Evolutionary conservation across 37 sponge, comb jelly and placozoan species (phyloP).

Genomic region (Amphimedon queenslandica): DNA sequence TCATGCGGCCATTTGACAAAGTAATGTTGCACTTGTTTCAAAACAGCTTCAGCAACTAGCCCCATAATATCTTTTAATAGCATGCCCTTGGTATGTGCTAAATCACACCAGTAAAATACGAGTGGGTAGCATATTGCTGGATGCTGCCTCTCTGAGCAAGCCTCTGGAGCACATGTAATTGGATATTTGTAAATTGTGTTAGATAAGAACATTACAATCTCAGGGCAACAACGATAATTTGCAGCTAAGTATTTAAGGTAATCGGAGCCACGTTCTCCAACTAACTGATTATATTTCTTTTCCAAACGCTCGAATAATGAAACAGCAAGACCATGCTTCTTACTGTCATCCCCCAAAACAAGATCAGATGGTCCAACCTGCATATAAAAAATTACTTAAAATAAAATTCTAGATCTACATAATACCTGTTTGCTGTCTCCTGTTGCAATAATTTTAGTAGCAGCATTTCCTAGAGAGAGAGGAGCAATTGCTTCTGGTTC

Average conservation of each 20-base stretch:
- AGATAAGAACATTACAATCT: conserved; percentile 7
- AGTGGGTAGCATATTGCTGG: background rate
- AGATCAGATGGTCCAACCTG: conserved; percentile 29
- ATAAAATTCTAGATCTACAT: background rate
- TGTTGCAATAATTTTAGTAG: background rate
- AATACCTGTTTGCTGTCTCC: conserved; percentile 1
- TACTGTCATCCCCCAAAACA: conserved; percentile 14
- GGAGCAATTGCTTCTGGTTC: background rate
- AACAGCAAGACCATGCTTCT: background rate
- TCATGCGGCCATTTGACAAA: background rate
- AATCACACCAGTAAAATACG: background rate
- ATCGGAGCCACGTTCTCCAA: background rate
- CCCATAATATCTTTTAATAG: background rate
- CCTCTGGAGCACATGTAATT: too few species aligned
- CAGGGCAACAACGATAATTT: conserved; percentile 62
- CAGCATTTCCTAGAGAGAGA: background rate
- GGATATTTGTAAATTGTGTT: background rate
- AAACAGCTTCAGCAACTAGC: background rate
- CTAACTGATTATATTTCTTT: background rate
- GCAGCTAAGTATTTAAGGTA: conserved; percentile 15
- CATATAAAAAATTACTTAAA: background rate
- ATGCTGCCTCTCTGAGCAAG: background rate
- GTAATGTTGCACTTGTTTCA: background rate
- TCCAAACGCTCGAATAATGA: conserved; percentile 13
- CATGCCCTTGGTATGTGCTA: background rate